Evolutionary conservation across 1,140 invertebrate species (phyloP).

Genomic region (Drosophila trapezifrons): DNA sequence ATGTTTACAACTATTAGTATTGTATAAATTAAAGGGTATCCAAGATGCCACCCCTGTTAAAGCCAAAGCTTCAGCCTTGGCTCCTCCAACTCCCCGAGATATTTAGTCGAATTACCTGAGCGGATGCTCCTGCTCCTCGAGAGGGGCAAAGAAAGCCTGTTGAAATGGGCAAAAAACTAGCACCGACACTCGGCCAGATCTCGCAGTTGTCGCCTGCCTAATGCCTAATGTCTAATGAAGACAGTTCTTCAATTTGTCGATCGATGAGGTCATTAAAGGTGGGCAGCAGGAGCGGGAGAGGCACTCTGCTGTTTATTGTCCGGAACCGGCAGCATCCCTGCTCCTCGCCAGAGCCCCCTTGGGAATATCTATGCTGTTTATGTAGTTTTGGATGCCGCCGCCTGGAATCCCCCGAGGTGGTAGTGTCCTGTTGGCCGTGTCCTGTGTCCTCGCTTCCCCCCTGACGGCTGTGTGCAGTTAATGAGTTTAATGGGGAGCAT

Average conservation of each 20-base stretch:
- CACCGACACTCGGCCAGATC: slow-evolving; percentile 33
- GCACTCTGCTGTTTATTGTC: slow-evolving; percentile 17
- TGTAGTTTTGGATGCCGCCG: slow-evolving; percentile 33
- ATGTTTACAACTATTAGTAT: too few species aligned
- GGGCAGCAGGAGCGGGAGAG: slow-evolving; percentile 3
- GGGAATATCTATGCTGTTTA: slow-evolving; percentile 30
- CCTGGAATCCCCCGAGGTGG: slow-evolving; percentile 12
- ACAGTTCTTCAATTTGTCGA: slow-evolving; percentile 75
- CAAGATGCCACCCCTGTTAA: background rate
- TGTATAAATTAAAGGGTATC: background rate
- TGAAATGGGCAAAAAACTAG: slow-evolving; percentile 19
- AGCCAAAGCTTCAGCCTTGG: background rate
- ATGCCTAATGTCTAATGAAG: slow-evolving; percentile 65
- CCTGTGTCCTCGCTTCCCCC: slow-evolving; percentile 1
- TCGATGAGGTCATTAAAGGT: slow-evolving; percentile 65
- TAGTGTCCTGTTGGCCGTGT: slow-evolving; percentile 14
- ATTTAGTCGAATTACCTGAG: slow-evolving; percentile 49
- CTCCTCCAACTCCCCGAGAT: slow-evolving; percentile 6
- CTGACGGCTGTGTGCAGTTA: slow-evolving; percentile 74
- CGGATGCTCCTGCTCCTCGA: slow-evolving; percentile 22
- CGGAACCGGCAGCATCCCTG: background rate
- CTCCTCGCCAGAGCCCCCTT: background rate
- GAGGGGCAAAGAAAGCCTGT: slow-evolving; percentile 6
- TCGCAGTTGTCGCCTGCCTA: slow-evolving; percentile 13
- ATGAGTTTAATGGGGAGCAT: slow-evolving; percentile 79